Base-by-base conservation (phyloP, 2,797 vertebrate species). In the Urophycis tenuis region DNA sequence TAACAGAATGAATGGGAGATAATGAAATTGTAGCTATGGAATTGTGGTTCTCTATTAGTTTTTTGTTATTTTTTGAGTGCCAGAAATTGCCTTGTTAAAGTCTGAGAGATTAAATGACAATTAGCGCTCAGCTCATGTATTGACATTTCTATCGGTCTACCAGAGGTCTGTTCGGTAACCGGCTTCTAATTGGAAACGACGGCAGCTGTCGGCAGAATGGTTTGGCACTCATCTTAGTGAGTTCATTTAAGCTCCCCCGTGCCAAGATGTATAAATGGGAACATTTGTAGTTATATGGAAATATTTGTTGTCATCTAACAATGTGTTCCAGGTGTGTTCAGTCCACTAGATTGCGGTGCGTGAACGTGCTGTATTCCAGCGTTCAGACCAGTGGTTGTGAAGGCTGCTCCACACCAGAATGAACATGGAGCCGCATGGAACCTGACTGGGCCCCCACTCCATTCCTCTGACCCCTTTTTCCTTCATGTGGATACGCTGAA, bases 111-210 rank as follows among this genome's bases (percentile, higher is more conserved):
- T 74, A 73, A 75, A 77, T 36, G 79, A 33, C 41, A 60, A 71
- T 70, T 33, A 74, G 45, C 76, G 33, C 32, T 67, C 60, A 67
- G 82, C 73, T 39, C 81, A 88, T 88, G 88, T 90, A 88, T 82
- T 80, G 71, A 89, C 82, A 75, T 89, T 60, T n/a, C 53, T 88
- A 85, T 35, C 1, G 3, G n/a, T 3, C 9, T 19, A 70, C 31
- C 29, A 14, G 12, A 30, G 72, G 74, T 29, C 60, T 3, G 60
- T 29, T 29, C 29, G 39, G 71, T 85, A 76, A 80, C 85, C 78
- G 74, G 85, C 76, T n/a, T 7, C 78, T 86, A 82, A 88, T 82
- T 82, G 79, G 36, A 14, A 67, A 67, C 25, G 25, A 67, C 60
- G 2, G 60, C 53, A 25, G 53, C 53, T 60, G 22, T 60, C 53